Evolutionary conservation across 2,113 vertebrate species (phyloP).

Genomic region (Ardeotis arabs): DNA sequence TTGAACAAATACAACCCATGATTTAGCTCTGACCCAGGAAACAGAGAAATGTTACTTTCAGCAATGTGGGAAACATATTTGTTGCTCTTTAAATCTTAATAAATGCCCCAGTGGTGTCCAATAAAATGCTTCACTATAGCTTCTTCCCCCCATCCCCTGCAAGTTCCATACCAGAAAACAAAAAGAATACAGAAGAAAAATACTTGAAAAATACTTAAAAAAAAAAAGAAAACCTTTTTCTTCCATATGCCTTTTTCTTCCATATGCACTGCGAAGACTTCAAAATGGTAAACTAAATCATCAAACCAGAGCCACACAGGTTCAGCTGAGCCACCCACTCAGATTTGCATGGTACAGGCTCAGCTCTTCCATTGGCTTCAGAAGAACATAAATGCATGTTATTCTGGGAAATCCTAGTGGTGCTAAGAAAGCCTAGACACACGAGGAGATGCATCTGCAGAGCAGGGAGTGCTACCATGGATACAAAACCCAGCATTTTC

Average conservation of each 20-base stretch:
- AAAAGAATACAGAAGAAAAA: neutral
- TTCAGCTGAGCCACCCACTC: neutral
- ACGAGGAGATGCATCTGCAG: neutral
- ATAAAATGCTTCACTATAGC: neutral
- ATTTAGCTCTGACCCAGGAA: neutral
- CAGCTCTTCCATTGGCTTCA: neutral
- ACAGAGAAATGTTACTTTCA: neutral
- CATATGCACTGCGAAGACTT: neutral
- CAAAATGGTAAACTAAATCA: neutral
- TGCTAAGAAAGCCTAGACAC: neutral
- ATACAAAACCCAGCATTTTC: neutral
- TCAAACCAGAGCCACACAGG: neutral
- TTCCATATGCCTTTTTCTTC: neutral
- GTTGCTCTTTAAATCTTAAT: slow-evolving; percentile 11
- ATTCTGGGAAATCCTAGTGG: neutral
- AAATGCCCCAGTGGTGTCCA: neutral
- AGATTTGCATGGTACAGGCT: neutral
- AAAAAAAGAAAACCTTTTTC: neutral
- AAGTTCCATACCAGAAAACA: neutral
- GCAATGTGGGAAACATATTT: neutral
- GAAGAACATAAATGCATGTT: neutral
- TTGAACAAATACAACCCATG: neutral
- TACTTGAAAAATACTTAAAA: neutral
- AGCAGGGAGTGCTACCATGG: neutral
- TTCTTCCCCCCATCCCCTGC: neutral